Conservation (phyloP, 2,888 invertebrate species). For the Diarsia rubi region DNA sequence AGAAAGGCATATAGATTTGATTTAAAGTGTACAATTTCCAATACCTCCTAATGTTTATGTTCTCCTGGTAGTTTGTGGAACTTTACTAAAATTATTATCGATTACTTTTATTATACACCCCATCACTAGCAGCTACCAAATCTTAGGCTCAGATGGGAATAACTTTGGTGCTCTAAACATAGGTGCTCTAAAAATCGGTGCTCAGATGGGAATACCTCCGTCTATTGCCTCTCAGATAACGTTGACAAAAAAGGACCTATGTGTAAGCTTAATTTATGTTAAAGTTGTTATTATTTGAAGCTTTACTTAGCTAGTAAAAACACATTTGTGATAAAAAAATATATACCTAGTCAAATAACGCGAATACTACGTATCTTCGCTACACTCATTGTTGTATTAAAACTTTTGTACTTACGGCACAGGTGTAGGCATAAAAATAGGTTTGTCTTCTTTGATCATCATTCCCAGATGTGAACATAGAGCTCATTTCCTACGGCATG, state of each 20-base stretch:
- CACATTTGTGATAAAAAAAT: not conserved
- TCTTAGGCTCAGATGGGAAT: too few species aligned
- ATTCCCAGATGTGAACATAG: conserved; percentile 36
- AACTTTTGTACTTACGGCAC: conserved; percentile 1
- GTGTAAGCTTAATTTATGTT: not conserved
- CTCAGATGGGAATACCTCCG: too few species aligned
- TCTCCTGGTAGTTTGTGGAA: too few species aligned
- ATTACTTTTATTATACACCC: too few species aligned
- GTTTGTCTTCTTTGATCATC: conserved; percentile 43
- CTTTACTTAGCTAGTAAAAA: not conserved
- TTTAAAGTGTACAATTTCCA: too few species aligned
- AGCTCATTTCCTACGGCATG: conserved; percentile 11
- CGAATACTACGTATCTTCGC: too few species aligned
- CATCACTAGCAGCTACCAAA: too few species aligned
- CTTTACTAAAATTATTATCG: too few species aligned
- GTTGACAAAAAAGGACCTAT: not conserved
- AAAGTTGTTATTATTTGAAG: not conserved
- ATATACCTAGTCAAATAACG: not conserved
- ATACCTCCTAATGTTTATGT: too few species aligned
- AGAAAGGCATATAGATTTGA: too few species aligned
- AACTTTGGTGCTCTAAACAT: too few species aligned
- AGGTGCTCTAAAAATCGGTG: too few species aligned
- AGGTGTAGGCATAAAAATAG: conserved; percentile 37
- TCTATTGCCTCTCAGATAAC: not conserved
- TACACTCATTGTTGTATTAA: not conserved